These are phyloP conservation scores for Stomatorhinus walkeri DNA, from an alignment of 2,797 vertebrate species.

Conservation along the genomic window DNA sequence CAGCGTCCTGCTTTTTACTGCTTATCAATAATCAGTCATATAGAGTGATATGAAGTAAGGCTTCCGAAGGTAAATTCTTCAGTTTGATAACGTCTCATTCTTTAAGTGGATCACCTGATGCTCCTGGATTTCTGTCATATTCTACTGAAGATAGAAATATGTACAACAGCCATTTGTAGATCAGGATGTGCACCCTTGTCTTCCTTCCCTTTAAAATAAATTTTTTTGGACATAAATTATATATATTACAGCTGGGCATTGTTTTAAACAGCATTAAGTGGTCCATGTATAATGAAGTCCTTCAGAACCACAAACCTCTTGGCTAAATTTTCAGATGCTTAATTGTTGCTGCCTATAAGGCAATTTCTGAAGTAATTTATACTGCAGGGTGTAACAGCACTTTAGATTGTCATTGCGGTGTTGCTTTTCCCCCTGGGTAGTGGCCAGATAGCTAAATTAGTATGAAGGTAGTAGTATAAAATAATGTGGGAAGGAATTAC, in stretches of 20 bases:
- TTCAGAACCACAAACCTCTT: slow-evolving; percentile 3
- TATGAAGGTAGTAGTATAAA: background rate
- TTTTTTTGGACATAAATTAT: background rate
- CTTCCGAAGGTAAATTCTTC: background rate
- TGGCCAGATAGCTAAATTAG: slow-evolving; percentile 10
- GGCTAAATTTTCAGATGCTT: slow-evolving; percentile 4
- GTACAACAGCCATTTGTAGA: background rate
- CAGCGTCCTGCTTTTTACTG: background rate
- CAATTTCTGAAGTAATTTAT: slow-evolving; percentile 8
- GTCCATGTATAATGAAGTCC: slow-evolving; percentile 2
- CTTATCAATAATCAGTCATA: background rate
- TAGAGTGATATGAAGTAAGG: background rate
- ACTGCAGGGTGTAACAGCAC: background rate
- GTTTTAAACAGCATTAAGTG: background rate
- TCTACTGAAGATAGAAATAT: background rate
- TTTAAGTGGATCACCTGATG: background rate
- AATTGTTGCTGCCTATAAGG: slow-evolving; percentile 3
- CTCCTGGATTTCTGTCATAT: background rate
- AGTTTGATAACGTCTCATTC: background rate
- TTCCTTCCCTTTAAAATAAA: background rate
- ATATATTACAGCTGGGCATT: background rate
- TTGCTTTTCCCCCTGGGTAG: slow-evolving; percentile 6
- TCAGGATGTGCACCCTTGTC: background rate
- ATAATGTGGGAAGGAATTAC: background rate
- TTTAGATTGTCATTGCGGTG: background rate